A percentile compares a stretch with the other conserved stretches of the same genome.
Evolutionary conservation across 2,113 vertebrate genomes (phyloP).

Genomic region (Antennarius striatus): DNA sequence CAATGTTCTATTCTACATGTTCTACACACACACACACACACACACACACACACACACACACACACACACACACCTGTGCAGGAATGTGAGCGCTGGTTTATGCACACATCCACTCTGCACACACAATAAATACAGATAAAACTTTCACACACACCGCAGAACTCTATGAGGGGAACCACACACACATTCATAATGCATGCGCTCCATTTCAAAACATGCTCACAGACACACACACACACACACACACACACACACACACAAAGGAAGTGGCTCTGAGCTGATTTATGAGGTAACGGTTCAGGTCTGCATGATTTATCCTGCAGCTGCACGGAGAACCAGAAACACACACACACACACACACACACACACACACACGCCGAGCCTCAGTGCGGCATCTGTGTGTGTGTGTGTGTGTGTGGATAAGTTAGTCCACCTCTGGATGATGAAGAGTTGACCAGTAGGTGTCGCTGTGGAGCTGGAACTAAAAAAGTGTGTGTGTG

Average conservation of each 20-base stretch:
- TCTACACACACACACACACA: neutral
- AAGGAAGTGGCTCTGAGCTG: slow-evolving; percentile 29
- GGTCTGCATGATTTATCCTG: slow-evolving; percentile 70
- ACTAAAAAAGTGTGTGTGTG: neutral
- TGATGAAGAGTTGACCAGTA: slow-evolving; percentile 37
- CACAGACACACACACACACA: neutral
- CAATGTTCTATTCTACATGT: no score
- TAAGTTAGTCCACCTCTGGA: slow-evolving; percentile 7
- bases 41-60: slow-evolving; percentile 20
- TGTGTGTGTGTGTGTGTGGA: neutral
- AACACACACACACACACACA: slow-evolving; percentile 22
- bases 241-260: slow-evolving; percentile 4
- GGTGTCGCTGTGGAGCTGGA: slow-evolving; percentile 64
- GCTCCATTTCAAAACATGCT: neutral
- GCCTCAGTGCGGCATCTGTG: slow-evolving; percentile 33
- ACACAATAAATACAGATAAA: neutral
- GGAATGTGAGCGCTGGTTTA: slow-evolving; percentile 7
- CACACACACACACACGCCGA: slow-evolving; percentile 12
- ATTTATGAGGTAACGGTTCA: slow-evolving; percentile 63
- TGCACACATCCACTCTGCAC: neutral
- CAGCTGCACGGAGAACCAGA: slow-evolving; percentile 60
- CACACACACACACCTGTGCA: slow-evolving; percentile 19
- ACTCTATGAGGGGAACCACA: neutral
- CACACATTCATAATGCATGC: slow-evolving; percentile 1
- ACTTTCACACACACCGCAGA: neutral